Evolutionary conservation across 2,888 invertebrate species (phyloP).

Genomic region (Cataglyphis rosenhaueri): DNA sequence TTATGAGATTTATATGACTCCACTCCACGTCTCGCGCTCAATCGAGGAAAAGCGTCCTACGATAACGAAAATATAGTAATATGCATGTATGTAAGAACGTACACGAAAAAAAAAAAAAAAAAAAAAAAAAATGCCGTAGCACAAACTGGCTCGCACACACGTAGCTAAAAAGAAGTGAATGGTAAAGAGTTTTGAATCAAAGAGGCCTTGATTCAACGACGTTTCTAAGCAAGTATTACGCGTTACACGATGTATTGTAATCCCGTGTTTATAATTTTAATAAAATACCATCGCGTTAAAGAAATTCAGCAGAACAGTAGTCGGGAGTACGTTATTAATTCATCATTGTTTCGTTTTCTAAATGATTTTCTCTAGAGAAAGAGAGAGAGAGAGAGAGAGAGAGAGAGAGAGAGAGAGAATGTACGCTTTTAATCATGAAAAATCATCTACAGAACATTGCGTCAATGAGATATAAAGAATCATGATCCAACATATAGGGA

Average conservation of each 20-base stretch:
- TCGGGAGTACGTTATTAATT: constrained; percentile 26
- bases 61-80: constrained; percentile 60
- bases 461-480: neutral
- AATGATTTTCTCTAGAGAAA: constrained; percentile 24
- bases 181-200: constrained; percentile 76
- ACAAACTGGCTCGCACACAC: constrained; percentile 54
- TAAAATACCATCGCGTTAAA: constrained; percentile 79
- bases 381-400: too few relatives aligned
- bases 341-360: neutral
- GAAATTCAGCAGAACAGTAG: constrained; percentile 47
- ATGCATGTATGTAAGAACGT: constrained; percentile 75
- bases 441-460: neutral
- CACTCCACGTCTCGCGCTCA: constrained; percentile 45
- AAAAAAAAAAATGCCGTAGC: constrained; percentile 56
- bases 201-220: constrained; percentile 82
- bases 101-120: constrained; percentile 70
- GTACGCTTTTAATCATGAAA: constrained; percentile 3
- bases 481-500: neutral
- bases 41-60: constrained; percentile 48
- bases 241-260: constrained; percentile 79
- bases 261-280: constrained; percentile 81
- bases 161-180: constrained; percentile 60
- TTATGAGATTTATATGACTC: constrained; percentile 14
- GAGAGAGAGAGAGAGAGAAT: too few relatives aligned
- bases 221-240: constrained; percentile 78